Percentiles rank a stretch among this genome's conserved stretches.
Evolutionary conservation across 2,113 vertebrate genomes (phyloP).

Genomic region (Sterrhoptilus dennistouni): DNA sequence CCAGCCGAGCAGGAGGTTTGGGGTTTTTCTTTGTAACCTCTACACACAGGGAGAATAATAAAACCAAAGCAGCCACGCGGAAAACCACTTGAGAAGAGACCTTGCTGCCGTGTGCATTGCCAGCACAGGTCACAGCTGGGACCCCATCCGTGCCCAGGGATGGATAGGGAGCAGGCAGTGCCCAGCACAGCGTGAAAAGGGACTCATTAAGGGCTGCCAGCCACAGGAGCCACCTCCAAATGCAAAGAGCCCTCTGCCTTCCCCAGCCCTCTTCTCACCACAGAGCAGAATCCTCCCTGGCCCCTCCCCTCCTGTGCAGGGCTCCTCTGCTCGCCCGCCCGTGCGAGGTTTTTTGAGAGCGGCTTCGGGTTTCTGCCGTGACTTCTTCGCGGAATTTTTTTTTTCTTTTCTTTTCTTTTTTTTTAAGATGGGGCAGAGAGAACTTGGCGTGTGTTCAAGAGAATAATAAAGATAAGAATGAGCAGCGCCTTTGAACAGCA

Average conservation of each 20-base stretch:
- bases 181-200: background rate
- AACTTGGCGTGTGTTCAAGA: background rate
- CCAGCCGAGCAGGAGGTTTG: background rate
- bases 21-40: background rate
- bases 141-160: background rate
- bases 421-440: background rate
- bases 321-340: background rate
- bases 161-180: background rate
- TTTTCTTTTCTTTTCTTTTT: background rate
- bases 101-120: rapidly evolving
- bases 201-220: background rate
- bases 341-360: background rate
- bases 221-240: background rate
- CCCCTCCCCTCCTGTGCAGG: background rate
- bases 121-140: background rate
- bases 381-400: background rate
- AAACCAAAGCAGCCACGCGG: rapidly evolving
- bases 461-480: slow-evolving; percentile 25
- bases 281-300: background rate
- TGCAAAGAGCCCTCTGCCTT: background rate
- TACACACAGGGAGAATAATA: background rate
- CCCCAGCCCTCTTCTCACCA: rapidly evolving
- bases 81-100: background rate
- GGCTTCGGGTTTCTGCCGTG: background rate
- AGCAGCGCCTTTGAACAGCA: background rate